Evolutionary conservation across 2,113 vertebrate genomes (phyloP), one percentile per base, ranked within the genome.

Genomic region (Ophthalmolycus amberensis): DNA sequence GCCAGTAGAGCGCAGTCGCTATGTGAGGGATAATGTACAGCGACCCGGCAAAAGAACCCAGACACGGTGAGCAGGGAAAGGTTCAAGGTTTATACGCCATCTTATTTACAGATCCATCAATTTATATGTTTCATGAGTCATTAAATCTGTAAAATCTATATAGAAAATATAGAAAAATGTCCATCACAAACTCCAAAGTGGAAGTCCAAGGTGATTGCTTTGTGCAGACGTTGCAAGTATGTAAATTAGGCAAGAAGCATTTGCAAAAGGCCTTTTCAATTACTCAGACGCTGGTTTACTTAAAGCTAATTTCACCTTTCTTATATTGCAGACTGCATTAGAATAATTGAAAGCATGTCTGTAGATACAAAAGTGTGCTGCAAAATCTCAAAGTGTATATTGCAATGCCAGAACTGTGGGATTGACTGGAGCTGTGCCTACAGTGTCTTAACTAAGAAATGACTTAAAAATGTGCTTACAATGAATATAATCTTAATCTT

Each of bases 331-430:
- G 42, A 37, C 54, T 71, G 54, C 70, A 82, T 77, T 80, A 75
- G 42, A 76, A 77, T 82, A 87, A 88, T 86, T 74, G 75, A 88
- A 83, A 77, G 83, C 54, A n/a, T 71, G 56, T 64, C 63, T 81
- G 67, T 73, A 71, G 72, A 84, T 62, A 29, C 42, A 52, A 54
- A 63, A 75, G 66, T 73, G 60, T 70, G 62, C 77, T 70, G 66
- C 46, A 34, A 75, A 69, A 67, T 72, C 38, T 84, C 16, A 80
- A 38, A 79, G 60, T 87, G 67, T 70, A 42, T 70, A 34, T 52
- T 67, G 40, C 65, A 58, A 4, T 82, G 79, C 62, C 73, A 63
- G 58, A 58, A 37, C 60, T 79, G 63, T 80, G 20, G 34, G 60
- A 75, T 48, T 60, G 46, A 83, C 65, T 85, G 86, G 86, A 88